Conservation (phyloP, 2,797 vertebrate genomes). For the Poeciliopsis gracilis region DNA sequence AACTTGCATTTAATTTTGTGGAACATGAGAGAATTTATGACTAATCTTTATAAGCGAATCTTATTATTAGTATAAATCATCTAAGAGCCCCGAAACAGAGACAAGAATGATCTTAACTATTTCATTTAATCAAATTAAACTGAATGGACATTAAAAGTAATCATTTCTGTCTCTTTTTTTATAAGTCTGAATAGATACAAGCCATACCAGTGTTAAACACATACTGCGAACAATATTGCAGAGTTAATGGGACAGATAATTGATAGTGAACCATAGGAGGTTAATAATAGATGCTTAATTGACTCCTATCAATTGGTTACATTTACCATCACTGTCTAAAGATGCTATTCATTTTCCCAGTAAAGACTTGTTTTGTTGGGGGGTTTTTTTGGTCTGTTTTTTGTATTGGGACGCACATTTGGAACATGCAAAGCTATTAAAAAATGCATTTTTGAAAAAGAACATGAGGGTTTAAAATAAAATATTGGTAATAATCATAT, state of each 20-base stretch:
- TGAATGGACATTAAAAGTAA: constrained; percentile 78
- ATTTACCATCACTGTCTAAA: constrained; percentile 69
- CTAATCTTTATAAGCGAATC: constrained; percentile 73
- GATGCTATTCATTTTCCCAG: constrained; percentile 56
- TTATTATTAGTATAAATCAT: constrained; percentile 82
- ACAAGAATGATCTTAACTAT: constrained; percentile 78
- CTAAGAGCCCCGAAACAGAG: constrained; percentile 58
- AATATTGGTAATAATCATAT: neutral
- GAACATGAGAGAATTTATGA: constrained; percentile 74
- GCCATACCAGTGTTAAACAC: constrained; percentile 78
- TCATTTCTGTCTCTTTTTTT: constrained; percentile 71
- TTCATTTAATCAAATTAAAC: constrained; percentile 82
- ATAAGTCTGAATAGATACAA: constrained; percentile 72
- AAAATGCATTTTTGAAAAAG: neutral
- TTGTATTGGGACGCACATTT: constrained; percentile 39
- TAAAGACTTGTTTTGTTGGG: constrained; percentile 21
- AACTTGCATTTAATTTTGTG: constrained; percentile 60
- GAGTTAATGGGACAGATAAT: constrained; percentile 88
- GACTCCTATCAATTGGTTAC: constrained; percentile 83
- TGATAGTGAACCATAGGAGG: constrained; percentile 84
- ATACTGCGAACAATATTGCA: constrained; percentile 81
- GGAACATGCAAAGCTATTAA: constrained; percentile 27
- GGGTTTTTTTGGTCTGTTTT: constrained; percentile 4
- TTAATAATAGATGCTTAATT: constrained; percentile 86
- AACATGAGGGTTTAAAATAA: neutral